These are phyloP conservation scores for Dimorphilus gyrociliatus DNA, from an alignment of 2,888 invertebrate species.

Conservation along the genomic window DNA sequence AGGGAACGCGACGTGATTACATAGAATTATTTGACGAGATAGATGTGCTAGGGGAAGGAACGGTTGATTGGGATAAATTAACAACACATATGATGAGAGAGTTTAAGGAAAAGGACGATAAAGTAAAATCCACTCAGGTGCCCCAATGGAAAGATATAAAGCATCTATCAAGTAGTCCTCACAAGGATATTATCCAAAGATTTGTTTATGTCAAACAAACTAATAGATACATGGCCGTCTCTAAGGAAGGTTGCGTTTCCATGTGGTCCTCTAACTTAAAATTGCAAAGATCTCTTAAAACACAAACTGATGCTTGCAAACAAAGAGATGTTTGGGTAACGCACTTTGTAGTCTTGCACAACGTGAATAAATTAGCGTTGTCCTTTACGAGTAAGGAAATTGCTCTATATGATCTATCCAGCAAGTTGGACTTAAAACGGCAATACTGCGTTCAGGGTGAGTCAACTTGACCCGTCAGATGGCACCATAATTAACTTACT, in stretches of 20 bases:
- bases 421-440: conserved; percentile 35
- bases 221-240: conserved; percentile 32
- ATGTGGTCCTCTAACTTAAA: conserved; percentile 31
- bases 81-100: conserved; percentile 36
- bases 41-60: conserved; percentile 32
- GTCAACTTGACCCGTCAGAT: too few species aligned
- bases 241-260: conserved; percentile 35
- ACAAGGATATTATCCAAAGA: conserved; percentile 33
- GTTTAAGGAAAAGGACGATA: conserved; percentile 36
- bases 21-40: conserved; percentile 36
- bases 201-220: conserved; percentile 29
- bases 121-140: conserved; percentile 33
- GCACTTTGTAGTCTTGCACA: conserved; percentile 30
- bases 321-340: conserved; percentile 37
- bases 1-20: conserved; percentile 34
- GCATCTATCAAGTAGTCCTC: conserved; percentile 30
- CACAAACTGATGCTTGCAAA: conserved; percentile 32
- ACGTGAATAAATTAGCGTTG: conserved; percentile 35
- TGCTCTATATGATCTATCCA: conserved; percentile 34
- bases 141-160: conserved; percentile 37
- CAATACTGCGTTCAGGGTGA: conserved; percentile 35
- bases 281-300: conserved; percentile 24
- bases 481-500: too few species aligned
- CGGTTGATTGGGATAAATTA: conserved; percentile 37
- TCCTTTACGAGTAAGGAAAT: conserved; percentile 38